Conservation (phyloP, 2,888 invertebrate genomes). For the Synergus itoensis region DNA sequence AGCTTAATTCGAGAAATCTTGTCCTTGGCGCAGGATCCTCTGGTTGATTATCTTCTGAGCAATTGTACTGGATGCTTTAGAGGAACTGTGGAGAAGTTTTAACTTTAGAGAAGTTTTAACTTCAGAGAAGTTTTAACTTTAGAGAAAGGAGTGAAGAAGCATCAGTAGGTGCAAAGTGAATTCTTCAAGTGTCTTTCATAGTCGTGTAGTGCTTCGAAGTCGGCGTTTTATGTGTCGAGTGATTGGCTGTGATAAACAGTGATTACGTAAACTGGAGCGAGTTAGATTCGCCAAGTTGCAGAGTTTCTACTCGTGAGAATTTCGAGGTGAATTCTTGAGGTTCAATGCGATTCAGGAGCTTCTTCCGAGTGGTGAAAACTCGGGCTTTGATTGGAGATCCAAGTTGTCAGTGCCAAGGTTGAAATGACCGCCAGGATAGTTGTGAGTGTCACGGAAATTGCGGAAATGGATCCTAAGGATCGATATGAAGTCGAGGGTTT, state of each 20-base stretch:
- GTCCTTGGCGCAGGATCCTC: conserved; percentile 25
- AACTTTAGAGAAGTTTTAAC: too few species aligned
- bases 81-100: too few species aligned
- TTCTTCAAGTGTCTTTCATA: not conserved
- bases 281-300: conserved; percentile 5
- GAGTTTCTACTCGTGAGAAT: conserved; percentile 2
- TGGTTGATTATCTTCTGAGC: not conserved
- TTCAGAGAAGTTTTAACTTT: too few species aligned
- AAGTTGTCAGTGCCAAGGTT: conserved; percentile 41
- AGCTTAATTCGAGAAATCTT: conserved; percentile 1
- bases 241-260: conserved; percentile 48
- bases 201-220: not conserved
- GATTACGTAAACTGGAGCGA: conserved; percentile 39
- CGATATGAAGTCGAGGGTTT: conserved; percentile 72
- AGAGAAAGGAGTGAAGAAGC: not conserved
- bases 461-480: conserved; percentile 73
- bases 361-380: conserved; percentile 14
- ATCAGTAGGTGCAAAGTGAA: not conserved
- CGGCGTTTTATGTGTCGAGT: conserved; percentile 42
- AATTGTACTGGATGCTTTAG: not conserved
- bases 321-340: not conserved
- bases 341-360: conserved; percentile 27
- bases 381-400: conserved; percentile 44
- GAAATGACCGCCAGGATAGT: conserved; percentile 67
- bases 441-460: conserved; percentile 68